Conservation (phyloP, 2,888 invertebrate genomes). For the Eupithecia exiguata region DNA sequence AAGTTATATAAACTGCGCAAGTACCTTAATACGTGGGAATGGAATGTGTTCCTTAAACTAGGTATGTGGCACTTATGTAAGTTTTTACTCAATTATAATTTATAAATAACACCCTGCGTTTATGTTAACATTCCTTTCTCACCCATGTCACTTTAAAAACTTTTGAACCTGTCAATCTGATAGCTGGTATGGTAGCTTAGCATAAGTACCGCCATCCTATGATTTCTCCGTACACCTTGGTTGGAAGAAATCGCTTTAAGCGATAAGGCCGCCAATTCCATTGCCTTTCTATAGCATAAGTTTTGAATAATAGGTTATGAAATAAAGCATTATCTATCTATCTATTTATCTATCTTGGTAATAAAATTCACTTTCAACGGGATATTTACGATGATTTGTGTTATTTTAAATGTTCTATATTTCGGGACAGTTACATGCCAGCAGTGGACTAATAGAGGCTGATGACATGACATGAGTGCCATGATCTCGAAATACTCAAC, state of each 20-base stretch:
- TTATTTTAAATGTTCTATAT: background rate
- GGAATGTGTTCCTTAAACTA: conserved; percentile 1
- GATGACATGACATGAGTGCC: no score
- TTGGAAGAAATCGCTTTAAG: no score
- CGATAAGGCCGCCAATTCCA: no score
- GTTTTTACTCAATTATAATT: background rate
- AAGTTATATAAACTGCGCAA: background rate
- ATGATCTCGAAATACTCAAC: background rate
- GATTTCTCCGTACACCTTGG: no score
- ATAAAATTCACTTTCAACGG: background rate
- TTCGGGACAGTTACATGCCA: background rate
- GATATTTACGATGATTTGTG: background rate
- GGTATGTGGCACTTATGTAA: background rate
- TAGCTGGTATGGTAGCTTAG: no score
- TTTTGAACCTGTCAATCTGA: background rate
- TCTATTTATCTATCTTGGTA: no score
- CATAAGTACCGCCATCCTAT: no score
- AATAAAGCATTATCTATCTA: no score
- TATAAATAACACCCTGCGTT: background rate
- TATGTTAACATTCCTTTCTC: background rate
- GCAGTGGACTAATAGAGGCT: no score
- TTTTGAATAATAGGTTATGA: no score
- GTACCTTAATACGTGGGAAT: background rate
- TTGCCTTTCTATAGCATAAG: no score
- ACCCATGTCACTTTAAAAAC: background rate